Base-by-base conservation (phyloP, 1,140 invertebrate species). In the Argopecten irradians region DNA sequence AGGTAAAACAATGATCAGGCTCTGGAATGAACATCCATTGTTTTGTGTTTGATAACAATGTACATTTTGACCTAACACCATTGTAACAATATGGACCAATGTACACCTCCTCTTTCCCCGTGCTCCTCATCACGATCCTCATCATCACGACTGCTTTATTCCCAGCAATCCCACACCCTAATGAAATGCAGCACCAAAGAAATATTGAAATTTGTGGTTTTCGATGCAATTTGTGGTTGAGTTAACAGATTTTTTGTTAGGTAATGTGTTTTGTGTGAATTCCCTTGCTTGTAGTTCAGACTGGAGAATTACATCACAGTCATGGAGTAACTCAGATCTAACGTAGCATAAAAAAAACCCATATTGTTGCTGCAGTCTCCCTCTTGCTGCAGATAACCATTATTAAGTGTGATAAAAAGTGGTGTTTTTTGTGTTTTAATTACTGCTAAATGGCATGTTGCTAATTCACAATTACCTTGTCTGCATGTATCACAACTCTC, bases 191-290 rank as follows among this genome's bases (percentile, higher is more conserved):
- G 55, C 55, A 71, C 22, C 13, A 71, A 71, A 71, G 55, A 71
- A 71, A 71, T 71, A 71, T 71, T 71, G 55, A n/a, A 71, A 71
- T 71, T 71, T 71, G 55, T 71, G 55, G 55, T 71, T 71, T 71
- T 71, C 55, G 28, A 71, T 71, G 55, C 55, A 71, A 71, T 71
- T 71, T 71, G 55, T 71, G 55, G 55, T 71, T 28, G 55, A 71
- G 55, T 71, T 71, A 71, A 71, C 55, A 71, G 28, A 71, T 71
- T 71, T 71, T 71, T 71, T 71, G 55, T 71, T 28, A 71, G 55
- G 55, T 71, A 71, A 71, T 71, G 55, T 22, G 55, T 71, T 71
- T 71, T 71, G 55, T 71, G 22, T 71, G 55, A 22, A 71, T 71
- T 71, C 55, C 55, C 55, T n/a, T 71, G 55, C 55, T 71, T 71